Conservation (phyloP, 2,797 vertebrate species). For the Pachyuromys duprasi region DNA sequence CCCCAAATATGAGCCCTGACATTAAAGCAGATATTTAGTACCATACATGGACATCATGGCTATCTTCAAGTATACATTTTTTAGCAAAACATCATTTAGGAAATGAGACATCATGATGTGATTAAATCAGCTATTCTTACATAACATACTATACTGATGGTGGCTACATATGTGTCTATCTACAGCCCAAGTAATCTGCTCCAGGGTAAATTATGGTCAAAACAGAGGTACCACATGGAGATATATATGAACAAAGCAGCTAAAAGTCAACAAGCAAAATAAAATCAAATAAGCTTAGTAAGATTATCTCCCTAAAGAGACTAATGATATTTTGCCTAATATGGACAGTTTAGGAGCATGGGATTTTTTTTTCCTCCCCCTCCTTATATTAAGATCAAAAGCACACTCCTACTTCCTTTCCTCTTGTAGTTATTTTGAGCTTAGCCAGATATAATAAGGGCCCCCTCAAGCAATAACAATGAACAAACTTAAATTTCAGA, state of each 20-base stretch:
- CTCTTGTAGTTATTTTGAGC: conserved; percentile 76
- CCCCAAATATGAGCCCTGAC: conserved; percentile 51
- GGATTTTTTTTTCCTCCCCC: neutral
- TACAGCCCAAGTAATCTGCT: conserved; percentile 51
- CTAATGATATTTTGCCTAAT: conserved; percentile 72
- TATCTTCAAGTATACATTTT: conserved; percentile 9
- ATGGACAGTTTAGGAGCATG: conserved; percentile 45
- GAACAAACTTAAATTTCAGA: conserved; percentile 78
- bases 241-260: conserved; percentile 55
- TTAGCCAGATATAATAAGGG: conserved; percentile 77
- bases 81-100: conserved; percentile 34
- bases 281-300: conserved; percentile 61
- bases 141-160: neutral
- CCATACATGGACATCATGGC: neutral
- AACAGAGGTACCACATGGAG: conserved; percentile 43
- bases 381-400: conserved; percentile 76
- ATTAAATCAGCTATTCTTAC: conserved; percentile 56
- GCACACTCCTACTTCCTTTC: conserved; percentile 68
- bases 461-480: conserved; percentile 74
- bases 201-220: conserved; percentile 41
- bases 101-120: neutral
- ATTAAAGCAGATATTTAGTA: neutral
- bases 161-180: conserved; percentile 44
- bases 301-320: conserved; percentile 66
- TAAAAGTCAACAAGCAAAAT: conserved; percentile 65